Percentiles rank a stretch among this genome's conserved stretches.
Conservation (phyloP, 2,888 invertebrate genomes). For the Sminthurinus aureus region DNA sequence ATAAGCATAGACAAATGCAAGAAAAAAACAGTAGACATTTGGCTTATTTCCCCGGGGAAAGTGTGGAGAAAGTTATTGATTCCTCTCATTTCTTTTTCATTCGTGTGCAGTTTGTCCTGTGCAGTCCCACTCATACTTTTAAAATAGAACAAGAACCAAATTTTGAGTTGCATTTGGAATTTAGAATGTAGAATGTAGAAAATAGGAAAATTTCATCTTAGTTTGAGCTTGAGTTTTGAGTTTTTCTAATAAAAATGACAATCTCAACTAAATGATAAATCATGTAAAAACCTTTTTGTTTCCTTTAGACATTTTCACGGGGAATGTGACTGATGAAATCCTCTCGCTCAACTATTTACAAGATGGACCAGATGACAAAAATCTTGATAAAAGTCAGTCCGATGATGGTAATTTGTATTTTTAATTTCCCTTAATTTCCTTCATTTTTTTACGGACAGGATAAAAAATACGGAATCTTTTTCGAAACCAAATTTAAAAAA, state of each 20-base stretch:
- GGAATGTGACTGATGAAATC: constrained; percentile 69
- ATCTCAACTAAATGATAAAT: background rate
- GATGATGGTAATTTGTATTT: constrained; percentile 29
- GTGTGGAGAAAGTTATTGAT: constrained; percentile 59
- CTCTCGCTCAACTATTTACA: constrained; percentile 71
- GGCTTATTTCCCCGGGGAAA: constrained; percentile 57
- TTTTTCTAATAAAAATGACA: background rate
- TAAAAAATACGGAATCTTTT: no score
- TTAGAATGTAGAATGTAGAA: no score
- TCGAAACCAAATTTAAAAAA: no score
- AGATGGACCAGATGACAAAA: constrained; percentile 62
- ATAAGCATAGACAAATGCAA: no score
- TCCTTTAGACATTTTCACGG: constrained; percentile 56
- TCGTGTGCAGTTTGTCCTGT: constrained; percentile 2
- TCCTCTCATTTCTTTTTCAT: constrained; percentile 40
- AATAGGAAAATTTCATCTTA: no score
- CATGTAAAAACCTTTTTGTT: background rate
- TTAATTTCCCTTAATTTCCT: background rate
- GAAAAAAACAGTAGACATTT: constrained; percentile 14
- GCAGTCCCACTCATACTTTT: no score
- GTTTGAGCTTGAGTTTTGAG: no score
- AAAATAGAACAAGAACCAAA: no score
- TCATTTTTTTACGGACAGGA: no score
- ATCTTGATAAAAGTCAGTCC: background rate
- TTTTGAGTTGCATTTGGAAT: no score